These are phyloP conservation scores for Drosophila nikananu DNA, from an alignment of 1,140 invertebrate species.

Conservation along the genomic window DNA sequence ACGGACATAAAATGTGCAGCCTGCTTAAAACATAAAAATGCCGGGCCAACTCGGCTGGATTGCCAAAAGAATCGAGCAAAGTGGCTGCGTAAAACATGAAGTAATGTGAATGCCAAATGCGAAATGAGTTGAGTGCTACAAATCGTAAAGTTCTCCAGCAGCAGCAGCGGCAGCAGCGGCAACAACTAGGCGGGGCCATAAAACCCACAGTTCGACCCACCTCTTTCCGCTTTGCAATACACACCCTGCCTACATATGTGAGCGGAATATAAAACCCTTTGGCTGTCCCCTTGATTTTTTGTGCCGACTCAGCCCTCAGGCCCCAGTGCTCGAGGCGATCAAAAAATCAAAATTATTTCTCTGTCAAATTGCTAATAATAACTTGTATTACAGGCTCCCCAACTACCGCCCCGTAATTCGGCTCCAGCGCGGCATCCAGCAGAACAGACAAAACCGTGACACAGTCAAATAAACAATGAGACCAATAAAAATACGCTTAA, in stretches of 20 bases:
- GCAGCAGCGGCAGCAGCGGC: conserved; percentile 19
- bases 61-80: conserved; percentile 62
- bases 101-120: conserved; percentile 78
- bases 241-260: conserved; percentile 27
- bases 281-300: conserved; percentile 7
- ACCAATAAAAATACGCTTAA: conserved; percentile 84
- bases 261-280: conserved; percentile 43
- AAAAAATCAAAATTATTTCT: conserved; percentile 82
- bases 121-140: conserved; percentile 83
- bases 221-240: conserved; percentile 9
- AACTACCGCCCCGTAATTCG: conserved; percentile 17
- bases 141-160: conserved; percentile 70
- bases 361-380: conserved; percentile 83
- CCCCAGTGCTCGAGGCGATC: conserved; percentile 42
- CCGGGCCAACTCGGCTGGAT: conserved; percentile 53
- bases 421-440: conserved; percentile 2
- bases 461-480: conserved; percentile 83
- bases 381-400: conserved; percentile 70
- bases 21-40: conserved; percentile 81
- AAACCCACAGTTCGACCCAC: conserved; percentile 31
- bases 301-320: conserved; percentile 19
- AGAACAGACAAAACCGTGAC: conserved; percentile 69
- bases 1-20: conserved; percentile 76
- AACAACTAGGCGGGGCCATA: conserved; percentile 68
- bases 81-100: conserved; percentile 80